Percentiles rank a stretch among this genome's conserved stretches.
These are phyloP conservation scores for Scomber scombrus DNA, from an alignment of 2,113 vertebrate genomes.

Conservation along the genomic window DNA sequence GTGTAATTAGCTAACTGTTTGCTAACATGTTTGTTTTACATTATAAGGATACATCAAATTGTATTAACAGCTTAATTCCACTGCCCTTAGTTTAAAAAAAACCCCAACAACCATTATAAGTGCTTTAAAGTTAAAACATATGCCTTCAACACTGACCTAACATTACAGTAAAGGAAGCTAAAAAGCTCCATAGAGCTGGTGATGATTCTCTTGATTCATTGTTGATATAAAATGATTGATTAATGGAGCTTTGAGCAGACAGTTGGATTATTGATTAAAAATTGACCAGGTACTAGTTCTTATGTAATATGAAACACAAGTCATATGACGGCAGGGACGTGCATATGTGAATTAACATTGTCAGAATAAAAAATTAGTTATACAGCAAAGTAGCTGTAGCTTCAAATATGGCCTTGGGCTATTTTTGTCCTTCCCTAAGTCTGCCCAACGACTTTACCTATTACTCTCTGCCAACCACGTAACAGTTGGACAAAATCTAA, in stretches of 20 bases:
- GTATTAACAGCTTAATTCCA: neutral
- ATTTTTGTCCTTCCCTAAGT: slow-evolving; percentile 54
- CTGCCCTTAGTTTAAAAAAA: neutral
- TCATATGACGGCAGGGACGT: neutral
- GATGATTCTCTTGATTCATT: neutral
- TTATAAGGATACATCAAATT: too few relatives aligned
- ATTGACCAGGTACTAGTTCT: neutral
- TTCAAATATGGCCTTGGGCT: slow-evolving; percentile 32
- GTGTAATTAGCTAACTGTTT: too few relatives aligned
- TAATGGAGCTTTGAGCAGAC: neutral
- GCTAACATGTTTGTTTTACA: too few relatives aligned
- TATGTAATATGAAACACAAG: slow-evolving; percentile 20
- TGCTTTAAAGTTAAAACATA: too few relatives aligned
- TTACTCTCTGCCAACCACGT: slow-evolving; percentile 54
- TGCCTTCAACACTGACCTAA: neutral
- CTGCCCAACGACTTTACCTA: slow-evolving; percentile 61
- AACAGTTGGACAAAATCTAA: slow-evolving; percentile 35
- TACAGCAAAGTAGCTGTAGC: slow-evolving; percentile 20
- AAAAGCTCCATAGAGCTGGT: neutral
- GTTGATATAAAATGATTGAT: neutral
- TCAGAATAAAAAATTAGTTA: slow-evolving; percentile 20
- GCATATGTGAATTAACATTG: slow-evolving; percentile 13
- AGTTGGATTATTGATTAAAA: slow-evolving; percentile 4
- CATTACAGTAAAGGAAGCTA: neutral
- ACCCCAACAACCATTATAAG: too few relatives aligned